phyloP scores from a whole-genome alignment of 2,797 vertebrate genomes.

The Thunnus albacares region DNA sequence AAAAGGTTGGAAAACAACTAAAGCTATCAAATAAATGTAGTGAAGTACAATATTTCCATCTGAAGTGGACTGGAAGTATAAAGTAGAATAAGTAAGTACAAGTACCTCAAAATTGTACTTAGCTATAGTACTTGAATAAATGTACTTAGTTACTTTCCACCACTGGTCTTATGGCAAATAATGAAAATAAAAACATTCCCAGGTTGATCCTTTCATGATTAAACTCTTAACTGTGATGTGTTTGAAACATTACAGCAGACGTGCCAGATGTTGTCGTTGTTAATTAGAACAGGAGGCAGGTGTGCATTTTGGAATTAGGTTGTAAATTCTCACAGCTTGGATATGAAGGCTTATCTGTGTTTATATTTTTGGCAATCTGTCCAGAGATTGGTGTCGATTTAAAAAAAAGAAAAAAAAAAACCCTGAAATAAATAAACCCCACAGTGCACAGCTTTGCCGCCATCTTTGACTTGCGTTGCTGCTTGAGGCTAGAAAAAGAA shows the following conservation, averaged over 20 bases:
- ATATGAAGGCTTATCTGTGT: not conserved
- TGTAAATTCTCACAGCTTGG: too few relatives aligned
- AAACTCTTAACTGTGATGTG: constrained; percentile 17
- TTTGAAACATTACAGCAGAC: constrained; percentile 40
- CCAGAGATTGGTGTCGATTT: too few relatives aligned
- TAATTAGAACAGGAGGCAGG: constrained; percentile 36
- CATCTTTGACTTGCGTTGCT: too few relatives aligned
- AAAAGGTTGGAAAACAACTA: not conserved
- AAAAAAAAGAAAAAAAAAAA: too few relatives aligned
- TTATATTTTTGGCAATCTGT: not conserved
- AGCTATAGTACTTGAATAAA: too few relatives aligned
- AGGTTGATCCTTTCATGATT: constrained; percentile 17
- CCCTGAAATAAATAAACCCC: too few relatives aligned
- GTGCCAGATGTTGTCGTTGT: constrained; percentile 54
- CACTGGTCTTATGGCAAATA: constrained; percentile 8
- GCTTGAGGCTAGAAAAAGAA: too few relatives aligned
- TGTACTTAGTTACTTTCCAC: too few relatives aligned
- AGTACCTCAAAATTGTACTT: not conserved
- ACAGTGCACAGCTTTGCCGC: too few relatives aligned
- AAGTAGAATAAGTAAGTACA: not conserved
- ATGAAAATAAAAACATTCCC: constrained; percentile 19
- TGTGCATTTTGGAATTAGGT: constrained; percentile 29
- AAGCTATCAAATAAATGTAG: not conserved
- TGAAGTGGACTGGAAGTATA: not conserved
- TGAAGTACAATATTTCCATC: not conserved